phyloP scores from a whole-genome alignment of 2,888 invertebrate genomes.

The Sinhomidia bicolor region DNA sequence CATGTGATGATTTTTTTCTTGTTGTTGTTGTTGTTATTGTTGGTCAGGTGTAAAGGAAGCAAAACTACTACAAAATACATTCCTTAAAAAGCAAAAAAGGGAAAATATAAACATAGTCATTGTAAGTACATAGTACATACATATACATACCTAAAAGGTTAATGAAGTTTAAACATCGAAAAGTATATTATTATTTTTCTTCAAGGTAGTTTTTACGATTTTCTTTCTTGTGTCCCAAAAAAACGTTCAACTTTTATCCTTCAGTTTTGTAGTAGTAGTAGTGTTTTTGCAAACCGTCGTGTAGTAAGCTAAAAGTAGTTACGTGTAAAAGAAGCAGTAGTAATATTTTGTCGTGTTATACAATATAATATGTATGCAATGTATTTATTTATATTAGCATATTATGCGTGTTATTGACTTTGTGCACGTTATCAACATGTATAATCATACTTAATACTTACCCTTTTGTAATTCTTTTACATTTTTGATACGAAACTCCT shows the following conservation, averaged over 20 bases:
- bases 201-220: conserved; percentile 60
- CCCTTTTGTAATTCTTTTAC: conserved; percentile 46
- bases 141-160: conserved; percentile 51
- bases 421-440: conserved; percentile 58
- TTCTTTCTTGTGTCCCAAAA: conserved; percentile 2
- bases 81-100: not conserved
- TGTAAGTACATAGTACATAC: not conserved
- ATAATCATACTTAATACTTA: conserved; percentile 41
- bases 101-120: too few relatives aligned
- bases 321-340: conserved; percentile 9
- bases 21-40: not conserved
- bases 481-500: conserved; percentile 7
- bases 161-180: conserved; percentile 32
- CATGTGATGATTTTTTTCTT: not conserved
- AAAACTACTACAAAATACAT: not conserved
- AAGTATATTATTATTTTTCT: conserved; percentile 43
- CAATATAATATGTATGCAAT: conserved; percentile 29
- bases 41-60: conserved; percentile 38
- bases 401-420: conserved; percentile 66
- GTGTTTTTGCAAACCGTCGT: not conserved
- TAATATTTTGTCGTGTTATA: conserved; percentile 2
- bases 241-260: not conserved
- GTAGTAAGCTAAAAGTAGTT: not conserved
- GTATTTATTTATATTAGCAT: conserved; percentile 62
- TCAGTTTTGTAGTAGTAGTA: not conserved